Conservation (phyloP, 2,888 invertebrate species). For the Hylaea fasciaria region DNA sequence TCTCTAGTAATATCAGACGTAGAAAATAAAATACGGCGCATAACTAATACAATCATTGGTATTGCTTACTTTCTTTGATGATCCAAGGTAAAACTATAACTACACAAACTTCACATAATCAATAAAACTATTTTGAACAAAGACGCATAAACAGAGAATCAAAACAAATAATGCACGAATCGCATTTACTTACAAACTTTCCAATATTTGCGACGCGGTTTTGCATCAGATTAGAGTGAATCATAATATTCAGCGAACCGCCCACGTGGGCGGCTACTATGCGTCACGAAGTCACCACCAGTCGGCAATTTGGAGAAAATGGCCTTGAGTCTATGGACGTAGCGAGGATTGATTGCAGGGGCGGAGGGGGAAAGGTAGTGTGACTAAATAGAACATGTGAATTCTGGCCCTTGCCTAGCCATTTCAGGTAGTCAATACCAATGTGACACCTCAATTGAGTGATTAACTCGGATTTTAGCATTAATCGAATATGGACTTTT, state of each 20-base stretch:
- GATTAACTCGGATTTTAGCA: no score
- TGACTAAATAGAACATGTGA: neutral
- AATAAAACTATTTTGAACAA: conserved; percentile 3
- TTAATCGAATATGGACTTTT: no score
- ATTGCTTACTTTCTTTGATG: no score
- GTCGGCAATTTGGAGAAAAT: conserved; percentile 38
- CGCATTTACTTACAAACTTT: conserved; percentile 5
- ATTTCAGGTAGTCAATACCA: no score
- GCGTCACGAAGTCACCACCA: conserved; percentile 27
- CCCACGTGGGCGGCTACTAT: conserved; percentile 26
- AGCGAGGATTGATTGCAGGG: neutral
- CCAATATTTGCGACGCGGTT: conserved; percentile 11
- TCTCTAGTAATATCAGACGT: no score
- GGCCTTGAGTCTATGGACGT: conserved; percentile 9
- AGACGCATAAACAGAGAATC: conserved; percentile 7
- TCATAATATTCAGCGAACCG: conserved; percentile 27
- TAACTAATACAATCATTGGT: no score
- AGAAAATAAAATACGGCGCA: no score
- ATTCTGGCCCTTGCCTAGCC: no score
- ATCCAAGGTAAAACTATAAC: no score
- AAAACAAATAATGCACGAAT: conserved; percentile 11
- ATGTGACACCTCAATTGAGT: no score
- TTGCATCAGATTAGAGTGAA: conserved; percentile 27
- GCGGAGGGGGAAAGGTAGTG: neutral
- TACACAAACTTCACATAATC: neutral